phyloP scores from a whole-genome alignment of 2,113 vertebrate species.

The Chaenogobius annularis region DNA sequence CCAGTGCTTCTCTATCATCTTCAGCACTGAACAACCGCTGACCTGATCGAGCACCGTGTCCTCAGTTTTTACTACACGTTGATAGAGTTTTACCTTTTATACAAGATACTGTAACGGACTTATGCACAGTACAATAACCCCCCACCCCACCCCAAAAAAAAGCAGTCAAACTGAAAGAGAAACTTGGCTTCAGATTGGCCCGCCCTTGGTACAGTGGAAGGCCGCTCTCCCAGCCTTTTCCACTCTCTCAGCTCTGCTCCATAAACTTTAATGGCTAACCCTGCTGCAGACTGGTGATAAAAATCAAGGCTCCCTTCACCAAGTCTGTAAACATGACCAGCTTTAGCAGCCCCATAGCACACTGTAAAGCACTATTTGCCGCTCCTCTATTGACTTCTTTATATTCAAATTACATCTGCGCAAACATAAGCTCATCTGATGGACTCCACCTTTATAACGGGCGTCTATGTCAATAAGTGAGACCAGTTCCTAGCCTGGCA shows the following conservation, averaged over 20 bases:
- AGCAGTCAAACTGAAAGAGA: conserved; percentile 20
- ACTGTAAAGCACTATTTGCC: conserved; percentile 24
- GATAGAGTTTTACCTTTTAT: background rate
- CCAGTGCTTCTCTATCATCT: conserved; percentile 15
- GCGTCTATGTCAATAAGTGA: conserved; percentile 17
- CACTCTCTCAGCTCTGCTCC: conserved; percentile 41
- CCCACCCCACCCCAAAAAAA: background rate
- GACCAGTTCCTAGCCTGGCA: conserved; percentile 1
- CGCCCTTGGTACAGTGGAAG: conserved; percentile 40
- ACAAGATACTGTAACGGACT: background rate
- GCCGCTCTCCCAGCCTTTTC: conserved; percentile 6
- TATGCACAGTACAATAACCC: background rate
- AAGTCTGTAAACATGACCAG: conserved; percentile 64
- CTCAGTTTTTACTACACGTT: background rate
- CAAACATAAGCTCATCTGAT: conserved; percentile 10
- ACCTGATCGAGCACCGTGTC: too few species aligned
- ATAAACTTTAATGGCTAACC: conserved; percentile 70
- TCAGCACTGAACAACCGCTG: background rate
- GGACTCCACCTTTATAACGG: conserved; percentile 20
- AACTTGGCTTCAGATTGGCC: conserved; percentile 23
- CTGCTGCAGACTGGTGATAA: conserved; percentile 60
- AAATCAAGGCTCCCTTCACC: conserved; percentile 63
- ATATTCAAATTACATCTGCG: conserved; percentile 25
- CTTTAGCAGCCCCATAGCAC: conserved; percentile 38
- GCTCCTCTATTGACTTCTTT: conserved; percentile 12